Base-by-base conservation (phyloP, 2,888 invertebrate genomes). In the Miltochrista miniata region DNA sequence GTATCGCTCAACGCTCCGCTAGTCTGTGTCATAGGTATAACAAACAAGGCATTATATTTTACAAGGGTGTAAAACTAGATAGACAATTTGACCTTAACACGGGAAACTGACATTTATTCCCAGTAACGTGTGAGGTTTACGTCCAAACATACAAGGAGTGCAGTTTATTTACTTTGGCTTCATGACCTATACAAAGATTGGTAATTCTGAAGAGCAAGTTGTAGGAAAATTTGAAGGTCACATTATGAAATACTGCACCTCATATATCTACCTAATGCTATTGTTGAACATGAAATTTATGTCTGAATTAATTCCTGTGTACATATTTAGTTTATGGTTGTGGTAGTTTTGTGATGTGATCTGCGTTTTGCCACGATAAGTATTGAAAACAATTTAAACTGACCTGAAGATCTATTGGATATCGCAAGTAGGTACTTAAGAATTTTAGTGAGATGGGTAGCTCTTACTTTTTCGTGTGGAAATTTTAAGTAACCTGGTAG, bases 71-170 rank as follows among this genome's bases (percentile, higher is more conserved):
- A 66, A 66, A 66, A 39, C 45, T 38, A 40, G 48, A 61, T 57
- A 68, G 68, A 59, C 65, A 51, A 64, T 68, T 62, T 68, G 66
- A 66, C 68, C 66, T 45, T 64, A 62, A 59, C 62, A 53, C 48
- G 37, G 39, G 1, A 30, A 24, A 15, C 54, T 56, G 68, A 66
- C 68, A 54, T 66, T 64, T 66, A 66, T 57, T 51, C 38, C 44
- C 44, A 24, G 59, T 64, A 66, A 68, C 49, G 62, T 52, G 45
- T 49, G 10, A 56, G 38, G 44, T 66, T 68, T 64, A 66, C 55
- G 62, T 39, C 38, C 35, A 55, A 58, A 53, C 54, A 57, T 55
- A 61, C 48, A 24, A 12, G 11, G 35, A 30, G 33, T 24, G 30
- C 18, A 34, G 24, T 39, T 14, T 40, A 39, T 51, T 53, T 48